Evolutionary conservation across 1,140 invertebrate genomes (phyloP).

Genomic region (Wiebesia pumilae): DNA sequence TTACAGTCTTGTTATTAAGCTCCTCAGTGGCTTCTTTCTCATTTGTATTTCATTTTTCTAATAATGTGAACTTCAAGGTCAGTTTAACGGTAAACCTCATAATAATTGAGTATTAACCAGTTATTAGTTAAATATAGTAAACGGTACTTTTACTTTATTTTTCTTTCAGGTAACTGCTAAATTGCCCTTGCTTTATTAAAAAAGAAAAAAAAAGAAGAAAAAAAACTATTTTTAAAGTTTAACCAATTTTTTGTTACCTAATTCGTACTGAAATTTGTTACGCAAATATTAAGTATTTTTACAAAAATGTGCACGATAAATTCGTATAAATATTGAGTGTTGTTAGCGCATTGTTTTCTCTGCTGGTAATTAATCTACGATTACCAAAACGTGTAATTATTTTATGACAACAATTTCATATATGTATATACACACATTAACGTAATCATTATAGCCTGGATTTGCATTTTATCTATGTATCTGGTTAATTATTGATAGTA

Average conservation of each 20-base stretch:
- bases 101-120: neutral
- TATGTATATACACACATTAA: neutral
- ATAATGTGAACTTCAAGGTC: neutral
- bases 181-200: neutral
- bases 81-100: neutral
- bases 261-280: neutral
- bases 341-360: neutral
- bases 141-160: neutral
- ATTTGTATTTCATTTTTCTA: neutral
- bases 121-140: constrained; percentile 12
- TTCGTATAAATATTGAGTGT: neutral
- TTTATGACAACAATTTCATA: neutral
- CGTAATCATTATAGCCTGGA: neutral
- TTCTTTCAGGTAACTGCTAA: neutral
- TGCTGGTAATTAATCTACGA: neutral
- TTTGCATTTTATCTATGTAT: neutral
- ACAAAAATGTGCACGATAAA: neutral
- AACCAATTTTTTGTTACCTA: neutral
- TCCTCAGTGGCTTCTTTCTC: neutral
- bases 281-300: neutral
- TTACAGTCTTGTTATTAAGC: neutral
- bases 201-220: no score
- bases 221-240: neutral
- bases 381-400: neutral
- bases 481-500: neutral